Evolutionary conservation across 1,140 invertebrate genomes (phyloP).

Genomic region (Nixonia krombeini): DNA sequence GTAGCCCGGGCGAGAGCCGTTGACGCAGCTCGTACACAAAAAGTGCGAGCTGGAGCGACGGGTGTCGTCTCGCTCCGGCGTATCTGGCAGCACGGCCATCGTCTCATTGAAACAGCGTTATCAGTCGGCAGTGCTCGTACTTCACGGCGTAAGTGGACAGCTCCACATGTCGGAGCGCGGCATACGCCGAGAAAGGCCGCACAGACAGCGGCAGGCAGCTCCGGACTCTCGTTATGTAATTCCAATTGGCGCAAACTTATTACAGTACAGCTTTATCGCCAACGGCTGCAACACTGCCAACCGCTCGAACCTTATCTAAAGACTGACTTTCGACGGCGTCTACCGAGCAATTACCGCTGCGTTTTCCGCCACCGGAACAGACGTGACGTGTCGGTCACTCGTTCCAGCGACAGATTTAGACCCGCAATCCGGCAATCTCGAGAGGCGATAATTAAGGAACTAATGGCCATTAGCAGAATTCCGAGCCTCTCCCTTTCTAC

Average conservation of each 20-base stretch:
- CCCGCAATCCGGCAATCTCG: too few species aligned
- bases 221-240: too few species aligned
- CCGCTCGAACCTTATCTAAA: not conserved
- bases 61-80: constrained; percentile 9
- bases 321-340: not conserved
- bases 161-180: not conserved
- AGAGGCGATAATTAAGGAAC: constrained; percentile 35
- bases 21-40: constrained; percentile 29
- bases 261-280: too few species aligned
- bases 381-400: constrained; percentile 29
- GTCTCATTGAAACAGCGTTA: not conserved
- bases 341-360: too few species aligned
- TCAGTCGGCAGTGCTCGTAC: not conserved
- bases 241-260: too few species aligned
- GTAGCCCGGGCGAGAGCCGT: constrained; percentile 20
- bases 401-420: constrained; percentile 23
- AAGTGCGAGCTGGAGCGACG: constrained; percentile 24
- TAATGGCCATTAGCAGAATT: too few species aligned
- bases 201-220: too few species aligned
- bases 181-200: not conserved
- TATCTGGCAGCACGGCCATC: not conserved
- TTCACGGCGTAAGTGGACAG: too few species aligned
- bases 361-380: constrained; percentile 10
- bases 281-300: too few species aligned
- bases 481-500: too few species aligned